A percentile compares a stretch with the other conserved stretches of the same genome.
Conservation (phyloP, 2,888 invertebrate species). For the Ryuthela nishihirai region DNA sequence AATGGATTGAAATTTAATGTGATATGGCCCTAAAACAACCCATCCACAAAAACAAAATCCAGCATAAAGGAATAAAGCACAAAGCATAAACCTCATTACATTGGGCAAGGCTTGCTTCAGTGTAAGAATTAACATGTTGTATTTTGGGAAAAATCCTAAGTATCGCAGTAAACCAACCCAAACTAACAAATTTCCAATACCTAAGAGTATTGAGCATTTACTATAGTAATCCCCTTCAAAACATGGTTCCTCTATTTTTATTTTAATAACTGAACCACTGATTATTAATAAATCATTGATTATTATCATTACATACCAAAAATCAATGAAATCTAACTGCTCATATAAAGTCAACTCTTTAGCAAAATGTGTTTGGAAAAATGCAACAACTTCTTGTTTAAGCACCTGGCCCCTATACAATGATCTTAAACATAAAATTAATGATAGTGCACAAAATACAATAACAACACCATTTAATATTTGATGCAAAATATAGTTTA, state of each 20-base stretch:
- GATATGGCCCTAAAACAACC: conserved; percentile 96
- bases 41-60: conserved; percentile 98
- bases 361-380: conserved; percentile 63
- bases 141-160: conserved; percentile 95
- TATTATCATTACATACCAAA: conserved; percentile 97
- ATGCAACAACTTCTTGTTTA: conserved; percentile 54
- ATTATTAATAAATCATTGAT: conserved; percentile 90
- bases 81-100: conserved; percentile 87
- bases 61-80: conserved; percentile 87
- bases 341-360: conserved; percentile 72
- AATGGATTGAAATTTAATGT: conserved; percentile 87
- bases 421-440: conserved; percentile 82
- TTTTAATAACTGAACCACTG: conserved; percentile 87
- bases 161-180: conserved; percentile 98
- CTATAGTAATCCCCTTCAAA: conserved; percentile 88
- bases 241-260: conserved; percentile 80
- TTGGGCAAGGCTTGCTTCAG: conserved; percentile 94
- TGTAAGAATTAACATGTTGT: conserved; percentile 94
- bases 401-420: conserved; percentile 82
- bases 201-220: conserved; percentile 87
- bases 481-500: conserved; percentile 21
- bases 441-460: conserved; percentile 60
- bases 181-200: conserved; percentile 89
- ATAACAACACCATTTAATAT: conserved; percentile 50
- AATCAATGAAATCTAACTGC: conserved; percentile 82